phyloP scores from a whole-genome alignment of 2,888 invertebrate genomes.

The Mesorhabditis belari region DNA sequence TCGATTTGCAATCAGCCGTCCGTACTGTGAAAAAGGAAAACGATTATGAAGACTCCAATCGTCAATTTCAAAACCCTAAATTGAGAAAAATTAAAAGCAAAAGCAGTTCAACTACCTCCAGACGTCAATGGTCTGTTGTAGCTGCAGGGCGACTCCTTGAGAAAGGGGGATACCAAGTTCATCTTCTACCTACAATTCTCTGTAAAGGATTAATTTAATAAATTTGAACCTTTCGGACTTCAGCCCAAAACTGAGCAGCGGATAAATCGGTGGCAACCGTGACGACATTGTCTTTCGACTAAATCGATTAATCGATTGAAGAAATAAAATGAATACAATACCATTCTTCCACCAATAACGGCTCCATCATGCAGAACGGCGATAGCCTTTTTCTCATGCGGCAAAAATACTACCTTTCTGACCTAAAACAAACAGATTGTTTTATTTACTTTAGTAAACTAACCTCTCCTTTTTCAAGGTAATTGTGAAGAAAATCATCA shows the following conservation, averaged over 20 bases:
- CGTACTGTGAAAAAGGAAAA: slow-evolving; percentile 33
- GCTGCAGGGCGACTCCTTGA: slow-evolving; percentile 27
- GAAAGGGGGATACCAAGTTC: slow-evolving; percentile 26
- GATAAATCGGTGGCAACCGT: slow-evolving; percentile 21
- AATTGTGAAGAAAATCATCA: slow-evolving; percentile 20
- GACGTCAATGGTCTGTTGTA: slow-evolving; percentile 25
- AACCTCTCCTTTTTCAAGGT: slow-evolving; percentile 24
- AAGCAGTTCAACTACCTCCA: slow-evolving; percentile 3
- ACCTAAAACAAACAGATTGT: slow-evolving; percentile 19
- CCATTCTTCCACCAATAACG: slow-evolving; percentile 19
- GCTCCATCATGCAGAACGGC: slow-evolving; percentile 32
- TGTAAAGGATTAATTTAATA: background rate
- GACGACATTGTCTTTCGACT: slow-evolving; percentile 11
- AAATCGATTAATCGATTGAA: background rate
- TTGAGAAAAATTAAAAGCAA: background rate
- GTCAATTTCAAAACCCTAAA: slow-evolving; percentile 31
- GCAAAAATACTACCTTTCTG: slow-evolving; percentile 24
- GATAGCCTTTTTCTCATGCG: slow-evolving; percentile 21
- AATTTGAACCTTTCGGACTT: slow-evolving; percentile 17
- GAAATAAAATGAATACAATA: background rate
- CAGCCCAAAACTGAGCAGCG: slow-evolving; percentile 34
- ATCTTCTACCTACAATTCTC: slow-evolving; percentile 11
- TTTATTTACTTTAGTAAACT: too few relatives aligned
- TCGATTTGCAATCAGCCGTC: slow-evolving; percentile 26
- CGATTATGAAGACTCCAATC: slow-evolving; percentile 29